Conservation (phyloP, 2,797 vertebrate genomes). For the Myiotriccus ornatus region DNA sequence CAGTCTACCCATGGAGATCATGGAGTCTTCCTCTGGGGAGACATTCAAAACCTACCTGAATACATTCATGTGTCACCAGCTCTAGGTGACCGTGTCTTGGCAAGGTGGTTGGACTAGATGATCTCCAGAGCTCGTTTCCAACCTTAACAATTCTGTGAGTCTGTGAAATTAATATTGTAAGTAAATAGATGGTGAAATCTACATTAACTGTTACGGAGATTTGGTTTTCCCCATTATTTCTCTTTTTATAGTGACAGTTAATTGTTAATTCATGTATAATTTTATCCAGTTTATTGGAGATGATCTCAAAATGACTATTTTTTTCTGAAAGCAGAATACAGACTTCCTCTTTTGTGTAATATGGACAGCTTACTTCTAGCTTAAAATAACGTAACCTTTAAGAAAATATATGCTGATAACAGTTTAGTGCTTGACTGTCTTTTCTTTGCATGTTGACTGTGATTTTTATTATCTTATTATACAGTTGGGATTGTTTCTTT, state of each 20-base stretch:
- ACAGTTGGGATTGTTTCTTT: not conserved
- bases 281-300: rapidly evolving
- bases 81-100: not conserved
- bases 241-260: not conserved
- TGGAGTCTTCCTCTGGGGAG: not conserved
- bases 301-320: not conserved
- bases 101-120: not conserved
- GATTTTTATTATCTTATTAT: not conserved
- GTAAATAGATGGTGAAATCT: not conserved
- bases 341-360: not conserved
- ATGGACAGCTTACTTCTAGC: not conserved
- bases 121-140: not conserved
- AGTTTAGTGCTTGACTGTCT: not conserved
- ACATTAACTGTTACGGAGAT: not conserved
- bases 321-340: not conserved
- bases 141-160: not conserved
- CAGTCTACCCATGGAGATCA: not conserved
- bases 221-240: not conserved
- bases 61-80: not conserved
- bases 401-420: not conserved
- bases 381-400: not conserved
- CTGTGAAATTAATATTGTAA: not conserved
- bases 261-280: not conserved
- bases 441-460: not conserved
- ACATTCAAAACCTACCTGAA: not conserved